A percentile compares a stretch with the other conserved stretches of the same genome.
Conservation (phyloP, 2,888 invertebrate species). For the Antheraea yamamai region DNA sequence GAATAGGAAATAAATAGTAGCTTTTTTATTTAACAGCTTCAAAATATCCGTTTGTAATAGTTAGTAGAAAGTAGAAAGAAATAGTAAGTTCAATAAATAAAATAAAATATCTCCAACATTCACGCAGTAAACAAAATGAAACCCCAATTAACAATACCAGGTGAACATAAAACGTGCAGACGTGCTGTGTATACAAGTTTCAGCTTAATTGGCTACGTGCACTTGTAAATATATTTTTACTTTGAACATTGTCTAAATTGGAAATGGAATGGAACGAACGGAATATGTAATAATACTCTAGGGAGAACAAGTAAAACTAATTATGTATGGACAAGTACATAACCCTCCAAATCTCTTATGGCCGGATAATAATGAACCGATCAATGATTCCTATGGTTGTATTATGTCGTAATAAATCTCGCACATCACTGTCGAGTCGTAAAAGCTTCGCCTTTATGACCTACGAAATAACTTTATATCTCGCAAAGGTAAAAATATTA, state of each 20-base stretch:
- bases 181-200: not conserved
- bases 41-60: too few species aligned
- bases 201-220: slow-evolving; percentile 8
- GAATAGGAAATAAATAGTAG: too few species aligned
- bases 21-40: too few species aligned
- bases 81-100: too few species aligned
- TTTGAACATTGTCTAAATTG: not conserved
- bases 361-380: not conserved
- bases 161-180: slow-evolving; percentile 4
- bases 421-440: not conserved
- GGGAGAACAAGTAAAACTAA: not conserved
- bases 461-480: not conserved
- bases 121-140: slow-evolving; percentile 4
- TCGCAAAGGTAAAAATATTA: not conserved
- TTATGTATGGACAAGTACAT: not conserved
- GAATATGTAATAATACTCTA: not conserved
- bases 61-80: too few species aligned
- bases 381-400: not conserved
- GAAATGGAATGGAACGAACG: not conserved
- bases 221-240: not conserved
- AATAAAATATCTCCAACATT: not conserved
- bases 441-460: not conserved
- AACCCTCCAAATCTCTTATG: not conserved
- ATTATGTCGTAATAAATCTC: not conserved
- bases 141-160: slow-evolving; percentile 5